A percentile compares a stretch with the other conserved stretches of the same genome.
Conservation (phyloP, 2,113 vertebrate species). For the Bos javanicus region DNA sequence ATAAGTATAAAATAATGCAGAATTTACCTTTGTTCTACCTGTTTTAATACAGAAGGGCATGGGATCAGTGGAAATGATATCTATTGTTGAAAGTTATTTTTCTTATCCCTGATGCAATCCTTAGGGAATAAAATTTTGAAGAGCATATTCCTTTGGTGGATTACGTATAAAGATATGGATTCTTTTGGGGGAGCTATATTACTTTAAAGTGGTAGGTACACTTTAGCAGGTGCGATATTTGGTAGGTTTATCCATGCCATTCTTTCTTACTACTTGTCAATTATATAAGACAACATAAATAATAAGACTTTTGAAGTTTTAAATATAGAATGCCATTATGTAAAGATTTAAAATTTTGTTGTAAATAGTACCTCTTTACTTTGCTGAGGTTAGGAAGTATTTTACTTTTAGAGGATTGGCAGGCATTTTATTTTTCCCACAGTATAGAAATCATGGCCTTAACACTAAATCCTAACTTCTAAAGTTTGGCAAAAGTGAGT, state of each 20-base stretch:
- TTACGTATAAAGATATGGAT: background rate
- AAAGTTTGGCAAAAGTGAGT: background rate
- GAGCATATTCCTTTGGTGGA: background rate
- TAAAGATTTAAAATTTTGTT: conserved; percentile 15
- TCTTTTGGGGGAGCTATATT: background rate
- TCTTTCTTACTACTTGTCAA: background rate
- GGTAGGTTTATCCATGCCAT: background rate
- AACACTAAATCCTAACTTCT: background rate
- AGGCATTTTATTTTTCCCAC: background rate
- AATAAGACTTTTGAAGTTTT: background rate
- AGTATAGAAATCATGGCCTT: background rate
- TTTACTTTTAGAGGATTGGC: background rate
- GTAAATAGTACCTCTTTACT: background rate
- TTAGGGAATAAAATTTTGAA: conserved; percentile 5
- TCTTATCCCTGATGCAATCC: background rate
- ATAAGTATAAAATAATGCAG: background rate
- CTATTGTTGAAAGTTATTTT: background rate
- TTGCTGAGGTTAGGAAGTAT: background rate
- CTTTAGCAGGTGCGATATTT: background rate
- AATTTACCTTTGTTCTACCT: background rate
- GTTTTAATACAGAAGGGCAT: background rate
- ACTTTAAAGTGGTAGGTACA: background rate
- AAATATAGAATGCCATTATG: background rate
- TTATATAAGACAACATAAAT: background rate
- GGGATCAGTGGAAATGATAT: background rate